Conservation (phyloP, 2,797 vertebrate species). For the Botia kubotai region DNA sequence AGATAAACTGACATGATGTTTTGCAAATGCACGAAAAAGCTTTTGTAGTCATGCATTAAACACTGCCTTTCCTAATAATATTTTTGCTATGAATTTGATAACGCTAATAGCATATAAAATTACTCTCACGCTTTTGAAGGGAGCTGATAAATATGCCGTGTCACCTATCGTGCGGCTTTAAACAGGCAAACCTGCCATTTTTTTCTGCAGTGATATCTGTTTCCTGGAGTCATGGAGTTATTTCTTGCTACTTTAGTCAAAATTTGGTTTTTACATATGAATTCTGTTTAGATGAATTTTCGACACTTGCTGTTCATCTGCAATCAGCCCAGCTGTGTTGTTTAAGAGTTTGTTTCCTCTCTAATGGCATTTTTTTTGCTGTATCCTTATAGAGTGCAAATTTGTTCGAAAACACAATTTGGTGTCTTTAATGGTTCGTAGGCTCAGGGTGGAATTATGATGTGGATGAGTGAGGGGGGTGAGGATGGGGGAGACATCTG, state of each 20-base stretch:
- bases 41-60: constrained; percentile 7
- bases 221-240: constrained; percentile 23
- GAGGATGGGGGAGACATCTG: constrained; percentile 39
- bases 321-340: constrained; percentile 58
- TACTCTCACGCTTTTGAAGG: constrained; percentile 10
- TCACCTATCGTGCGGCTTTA: background rate
- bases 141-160: constrained; percentile 34
- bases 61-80: background rate
- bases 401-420: constrained; percentile 62
- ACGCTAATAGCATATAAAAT: background rate
- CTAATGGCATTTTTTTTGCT: constrained; percentile 52
- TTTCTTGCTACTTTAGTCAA: constrained; percentile 53
- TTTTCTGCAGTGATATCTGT: constrained; percentile 16
- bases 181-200: constrained; percentile 37
- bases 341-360: constrained; percentile 58
- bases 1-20: background rate
- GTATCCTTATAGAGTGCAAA: constrained; percentile 56
- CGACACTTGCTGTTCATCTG: constrained; percentile 53
- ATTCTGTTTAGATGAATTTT: constrained; percentile 43
- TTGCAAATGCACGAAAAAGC: background rate
- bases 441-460: constrained; percentile 50
- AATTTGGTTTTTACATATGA: constrained; percentile 55
- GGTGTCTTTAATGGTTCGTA: constrained; percentile 59
- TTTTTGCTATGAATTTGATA: background rate
- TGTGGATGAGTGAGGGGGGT: constrained; percentile 46